Evolutionary conservation across 2,797 vertebrate genomes (phyloP).

Genomic region (Carapus acus): DNA sequence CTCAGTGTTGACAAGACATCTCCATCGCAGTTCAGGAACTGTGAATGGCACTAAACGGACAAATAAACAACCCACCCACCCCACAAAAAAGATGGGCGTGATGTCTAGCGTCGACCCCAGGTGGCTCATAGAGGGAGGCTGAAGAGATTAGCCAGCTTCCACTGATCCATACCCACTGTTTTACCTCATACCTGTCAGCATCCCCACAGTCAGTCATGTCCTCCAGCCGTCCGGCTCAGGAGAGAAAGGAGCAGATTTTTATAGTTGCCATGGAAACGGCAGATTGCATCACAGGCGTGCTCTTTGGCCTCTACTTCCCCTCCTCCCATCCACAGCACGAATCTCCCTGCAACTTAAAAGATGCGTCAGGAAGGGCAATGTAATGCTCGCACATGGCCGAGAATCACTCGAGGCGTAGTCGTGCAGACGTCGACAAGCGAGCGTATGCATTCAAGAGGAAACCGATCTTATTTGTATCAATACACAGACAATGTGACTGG

Average conservation of each 20-base stretch:
- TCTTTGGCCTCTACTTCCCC: conserved; percentile 42
- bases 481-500: neutral
- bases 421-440: neutral
- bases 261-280: conserved; percentile 71
- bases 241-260: conserved; percentile 59
- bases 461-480: conserved; percentile 14
- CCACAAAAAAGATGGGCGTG: no score
- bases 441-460: neutral
- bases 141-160: conserved; percentile 18
- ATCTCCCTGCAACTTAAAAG: conserved; percentile 9
- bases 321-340: conserved; percentile 21
- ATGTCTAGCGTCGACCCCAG: no score
- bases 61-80: no score
- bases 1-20: no score
- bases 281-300: conserved; percentile 53
- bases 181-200: conserved; percentile 33
- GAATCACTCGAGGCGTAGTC: neutral
- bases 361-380: neutral
- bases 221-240: conserved; percentile 41
- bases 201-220: conserved; percentile 27
- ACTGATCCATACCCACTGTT: conserved; percentile 25
- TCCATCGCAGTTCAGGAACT: no score
- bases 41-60: no score
- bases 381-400: neutral
- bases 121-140: no score